Conservation (phyloP, 2,113 vertebrate genomes). For the Microtus ochrogaster region DNA sequence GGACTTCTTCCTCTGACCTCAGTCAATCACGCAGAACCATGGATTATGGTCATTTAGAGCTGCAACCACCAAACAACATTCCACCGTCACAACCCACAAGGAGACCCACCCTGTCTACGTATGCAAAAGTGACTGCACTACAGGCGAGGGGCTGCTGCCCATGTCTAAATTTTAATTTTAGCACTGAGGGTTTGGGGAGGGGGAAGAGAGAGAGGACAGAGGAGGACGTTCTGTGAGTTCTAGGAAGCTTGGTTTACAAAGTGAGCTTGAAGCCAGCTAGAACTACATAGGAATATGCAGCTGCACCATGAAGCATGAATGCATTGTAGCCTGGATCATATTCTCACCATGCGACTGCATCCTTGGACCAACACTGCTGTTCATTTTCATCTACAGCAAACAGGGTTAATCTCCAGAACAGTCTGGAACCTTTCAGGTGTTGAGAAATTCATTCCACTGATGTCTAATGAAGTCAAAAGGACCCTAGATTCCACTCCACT, state of each 20-base stretch:
- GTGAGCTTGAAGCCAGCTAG: neutral
- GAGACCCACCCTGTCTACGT: neutral
- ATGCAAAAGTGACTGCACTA: neutral
- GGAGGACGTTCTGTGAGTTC: neutral
- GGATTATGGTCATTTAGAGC: neutral
- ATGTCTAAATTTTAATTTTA: neutral
- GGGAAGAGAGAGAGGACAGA: neutral
- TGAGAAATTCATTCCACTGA: neutral
- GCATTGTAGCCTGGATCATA: neutral
- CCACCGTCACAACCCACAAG: neutral
- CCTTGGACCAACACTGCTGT: neutral
- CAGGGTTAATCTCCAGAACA: neutral
- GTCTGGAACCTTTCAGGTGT: neutral
- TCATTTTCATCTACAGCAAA: constrained; percentile 12
- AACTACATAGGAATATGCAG: neutral
- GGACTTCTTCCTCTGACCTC: neutral
- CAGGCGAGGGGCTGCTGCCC: neutral
- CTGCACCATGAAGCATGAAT: neutral
- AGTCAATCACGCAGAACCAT: neutral
- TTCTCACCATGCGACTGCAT: neutral
- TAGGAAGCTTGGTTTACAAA: neutral
- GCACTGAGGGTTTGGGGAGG: neutral
- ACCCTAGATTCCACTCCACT: neutral
- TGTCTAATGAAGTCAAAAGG: neutral
- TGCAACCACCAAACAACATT: neutral